These are phyloP conservation scores for Geotrypetes seraphini DNA, from an alignment of 2,797 vertebrate genomes.

Conservation along the genomic window DNA sequence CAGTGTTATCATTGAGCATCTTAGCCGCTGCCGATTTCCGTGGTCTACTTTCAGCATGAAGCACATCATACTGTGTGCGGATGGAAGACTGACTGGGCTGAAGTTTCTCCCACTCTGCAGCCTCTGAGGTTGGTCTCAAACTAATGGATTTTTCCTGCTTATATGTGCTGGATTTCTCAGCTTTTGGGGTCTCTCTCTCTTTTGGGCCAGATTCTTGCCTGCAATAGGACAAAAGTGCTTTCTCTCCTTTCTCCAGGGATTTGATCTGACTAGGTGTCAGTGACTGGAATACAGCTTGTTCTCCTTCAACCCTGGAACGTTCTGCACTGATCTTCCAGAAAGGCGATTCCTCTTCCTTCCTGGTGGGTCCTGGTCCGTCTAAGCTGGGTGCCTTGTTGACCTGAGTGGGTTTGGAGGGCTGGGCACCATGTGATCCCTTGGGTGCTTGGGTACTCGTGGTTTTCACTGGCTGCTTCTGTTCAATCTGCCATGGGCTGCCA, in stretches of 20 bases:
- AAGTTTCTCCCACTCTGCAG: slow-evolving; percentile 63
- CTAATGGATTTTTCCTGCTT: slow-evolving; percentile 54
- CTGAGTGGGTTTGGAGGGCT: slow-evolving; percentile 52
- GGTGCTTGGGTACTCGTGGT: slow-evolving; percentile 28
- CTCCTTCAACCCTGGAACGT: slow-evolving; percentile 78
- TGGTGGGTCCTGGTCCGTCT: slow-evolving; percentile 48
- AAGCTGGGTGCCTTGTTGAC: slow-evolving; percentile 57
- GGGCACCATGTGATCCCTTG: slow-evolving; percentile 36
- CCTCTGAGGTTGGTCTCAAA: slow-evolving; percentile 25
- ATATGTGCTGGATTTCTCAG: slow-evolving; percentile 46
- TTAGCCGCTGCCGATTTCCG: slow-evolving; percentile 18
- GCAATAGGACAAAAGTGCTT: slow-evolving; percentile 72
- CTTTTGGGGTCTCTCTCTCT: slow-evolving; percentile 46
- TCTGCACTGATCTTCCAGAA: slow-evolving; percentile 96
- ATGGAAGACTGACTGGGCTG: slow-evolving; percentile 56
- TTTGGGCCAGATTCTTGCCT: slow-evolving; percentile 56
- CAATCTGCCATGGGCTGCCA: slow-evolving; percentile 32
- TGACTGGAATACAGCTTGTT: slow-evolving; percentile 79
- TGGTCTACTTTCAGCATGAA: slow-evolving; percentile 46
- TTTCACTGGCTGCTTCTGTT: slow-evolving; percentile 58
- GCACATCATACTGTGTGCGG: slow-evolving; percentile 54
- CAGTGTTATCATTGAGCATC: slow-evolving; percentile 9
- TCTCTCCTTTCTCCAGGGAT: slow-evolving; percentile 93
- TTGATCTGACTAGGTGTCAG: slow-evolving; percentile 95
- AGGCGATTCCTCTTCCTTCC: slow-evolving; percentile 72